Evolutionary conservation across 2,113 vertebrate genomes (phyloP).

Genomic region (Eublepharis macularius): DNA sequence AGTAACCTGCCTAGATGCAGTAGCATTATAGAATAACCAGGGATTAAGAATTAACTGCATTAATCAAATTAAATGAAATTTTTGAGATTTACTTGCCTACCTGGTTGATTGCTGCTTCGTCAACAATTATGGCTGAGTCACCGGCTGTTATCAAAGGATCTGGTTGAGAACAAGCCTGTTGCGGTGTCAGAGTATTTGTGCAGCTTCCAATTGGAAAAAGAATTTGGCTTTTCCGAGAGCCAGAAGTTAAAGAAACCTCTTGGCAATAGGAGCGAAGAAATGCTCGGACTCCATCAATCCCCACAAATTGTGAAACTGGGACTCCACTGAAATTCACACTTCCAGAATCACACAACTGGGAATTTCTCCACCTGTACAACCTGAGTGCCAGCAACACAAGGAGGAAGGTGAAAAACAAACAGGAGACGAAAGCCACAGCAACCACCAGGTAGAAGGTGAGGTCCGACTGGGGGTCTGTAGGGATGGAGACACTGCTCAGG

Average conservation of each 20-base stretch:
- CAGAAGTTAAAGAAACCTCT: constrained; percentile 40
- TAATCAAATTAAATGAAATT: background rate
- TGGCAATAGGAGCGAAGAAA: constrained; percentile 22
- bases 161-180: too few relatives aligned
- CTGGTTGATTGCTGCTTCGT: background rate
- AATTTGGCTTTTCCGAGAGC: constrained; percentile 41
- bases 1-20: background rate
- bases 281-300: constrained; percentile 6
- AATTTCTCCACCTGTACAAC: constrained; percentile 36
- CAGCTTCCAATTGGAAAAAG: constrained; percentile 22
- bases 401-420: constrained; percentile 51
- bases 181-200: background rate
- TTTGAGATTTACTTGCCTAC: background rate
- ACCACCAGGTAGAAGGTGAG: constrained; percentile 74
- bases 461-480: constrained; percentile 59
- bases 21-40: too few relatives aligned
- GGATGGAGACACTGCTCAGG: constrained; percentile 3
- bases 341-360: constrained; percentile 14
- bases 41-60: background rate
- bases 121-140: too few relatives aligned
- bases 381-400: constrained; percentile 62
- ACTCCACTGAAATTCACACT: background rate
- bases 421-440: constrained; percentile 69
- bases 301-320: constrained; percentile 6
- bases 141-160: too few relatives aligned